Base-by-base conservation (phyloP, 2,888 invertebrate species). In the Cheilosia pagana region DNA sequence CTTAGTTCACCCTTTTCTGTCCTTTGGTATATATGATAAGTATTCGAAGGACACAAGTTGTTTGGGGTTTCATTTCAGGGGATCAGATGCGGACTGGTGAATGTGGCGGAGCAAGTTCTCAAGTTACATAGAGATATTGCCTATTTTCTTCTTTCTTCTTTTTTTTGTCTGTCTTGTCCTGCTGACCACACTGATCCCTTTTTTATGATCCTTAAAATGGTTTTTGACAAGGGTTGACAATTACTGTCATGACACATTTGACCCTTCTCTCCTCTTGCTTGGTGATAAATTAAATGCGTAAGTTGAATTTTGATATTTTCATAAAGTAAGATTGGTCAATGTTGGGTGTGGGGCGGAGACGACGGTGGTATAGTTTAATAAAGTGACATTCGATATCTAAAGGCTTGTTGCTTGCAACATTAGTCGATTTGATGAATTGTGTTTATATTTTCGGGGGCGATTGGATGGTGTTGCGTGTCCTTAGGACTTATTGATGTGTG, bases 141-240 rank as follows among this genome's bases (percentile, higher is more conserved):
- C 25, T 57, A 45, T 43, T 60, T 41, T 41, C 14, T 19, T 63
- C n/a, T 14, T 43, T 41, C 12, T 19, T n/a, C 25, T n/a, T 39
- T 45, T 68, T n/a, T 43, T 68, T 55, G 23, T 3, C 35, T 68
- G 23, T 35, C 21, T 43, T 59, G 60, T 67, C 60, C 59, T 67
- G 59, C 39, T 77, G 77, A 70, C 77, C 77, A 62, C 77, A 77
- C 52, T 53, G 68, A 71, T 78, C 71, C 57, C 71, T 52, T 71
- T 63, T 71, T 70, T 77, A 55, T 65, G 55, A 23, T 52, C 63
- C 63, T 63, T 63, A 71, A 71, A 71, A 63, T 41, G 63, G 35
- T 43, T 65, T 78, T 78, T 78, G 78, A 78, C 70, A 78, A 78
- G 78, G 78, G 78, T 78, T 78, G 78, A 78, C 71, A 78, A 78